Evolutionary conservation across 35 echinoderm and acorn worm genomes (phyloP), one percentile per base, ranked within the genome.

Genomic region (Heliocidaris tuberculata): DNA sequence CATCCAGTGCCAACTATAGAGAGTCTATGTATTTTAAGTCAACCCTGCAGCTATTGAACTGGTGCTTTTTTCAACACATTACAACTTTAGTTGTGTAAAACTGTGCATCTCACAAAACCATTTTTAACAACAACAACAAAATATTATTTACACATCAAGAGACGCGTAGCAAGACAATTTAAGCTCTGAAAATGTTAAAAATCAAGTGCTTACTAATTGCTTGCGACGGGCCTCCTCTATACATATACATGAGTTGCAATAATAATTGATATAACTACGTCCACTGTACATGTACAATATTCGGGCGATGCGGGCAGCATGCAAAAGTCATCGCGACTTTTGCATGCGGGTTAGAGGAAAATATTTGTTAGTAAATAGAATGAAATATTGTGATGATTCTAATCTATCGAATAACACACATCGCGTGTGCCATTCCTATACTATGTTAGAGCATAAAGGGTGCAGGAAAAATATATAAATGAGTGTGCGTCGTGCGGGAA

Each of bases 381-480:
- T 50, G 91, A 52, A 52, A 48, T 32, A 89, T 19, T 89, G 47
- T 59, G 91, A 93, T 93, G 91, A 93, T 52, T 56, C 47, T 93
- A 93, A 13, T 59, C 91, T 93, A 93, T 31, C 91, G 91, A 93
- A 93, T 59, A 42, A 59, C 50, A 93, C 91, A 93, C 91, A 93
- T 93, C 91, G 91, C 91, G 91, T 93, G 91, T 49, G 50, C 50
- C 48, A 59, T 50, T 30, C 47, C 91, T 93, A 93, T 50, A 48
- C 91, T 93, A 93, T 48, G 29, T 89, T 32, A 89, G n/a, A 93
- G 91, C 91, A 13, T 59, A 93, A 78, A 93, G 91, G 91, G 91
- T 93, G 91, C 91, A 52, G 91, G n/a, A 93, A 42, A 59, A 59
- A 93, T 93, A 89, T 89, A 47, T 89, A 78, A 48, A 48, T 59